A percentile compares a stretch with the other conserved stretches of the same genome.
phyloP scores from a whole-genome alignment of 2,888 invertebrate species.

The Troides oblongomaculatus region DNA sequence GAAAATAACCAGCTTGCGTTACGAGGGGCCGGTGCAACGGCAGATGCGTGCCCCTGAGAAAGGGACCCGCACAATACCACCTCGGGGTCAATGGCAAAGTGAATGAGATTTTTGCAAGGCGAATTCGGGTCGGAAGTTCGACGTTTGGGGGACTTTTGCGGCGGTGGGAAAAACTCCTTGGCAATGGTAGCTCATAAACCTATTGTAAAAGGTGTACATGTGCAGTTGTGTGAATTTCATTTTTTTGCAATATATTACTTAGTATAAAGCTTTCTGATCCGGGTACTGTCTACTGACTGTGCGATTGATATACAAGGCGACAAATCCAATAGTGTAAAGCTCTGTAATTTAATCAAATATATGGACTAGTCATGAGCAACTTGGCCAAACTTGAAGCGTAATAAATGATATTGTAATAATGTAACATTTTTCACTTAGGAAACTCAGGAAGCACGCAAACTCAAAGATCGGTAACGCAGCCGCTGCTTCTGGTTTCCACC shows the following conservation, averaged over 20 bases:
- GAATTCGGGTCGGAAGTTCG: constrained; percentile 37
- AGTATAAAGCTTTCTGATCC: not conserved
- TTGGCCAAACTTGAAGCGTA: too few relatives aligned
- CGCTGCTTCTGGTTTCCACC: too few relatives aligned
- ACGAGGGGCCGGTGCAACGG: constrained; percentile 54
- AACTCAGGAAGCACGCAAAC: too few relatives aligned
- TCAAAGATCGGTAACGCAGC: too few relatives aligned
- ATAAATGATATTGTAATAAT: too few relatives aligned
- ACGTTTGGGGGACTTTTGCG: constrained; percentile 38
- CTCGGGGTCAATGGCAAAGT: constrained; percentile 40
- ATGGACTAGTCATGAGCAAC: too few relatives aligned
- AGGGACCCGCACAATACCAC: constrained; percentile 42
- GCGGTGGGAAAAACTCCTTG: constrained; percentile 35
- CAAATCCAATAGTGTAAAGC: too few relatives aligned
- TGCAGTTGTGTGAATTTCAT: not conserved
- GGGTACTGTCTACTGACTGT: not conserved
- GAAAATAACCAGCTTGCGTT: constrained; percentile 44
- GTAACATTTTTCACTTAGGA: too few relatives aligned
- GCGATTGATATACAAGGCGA: too few relatives aligned
- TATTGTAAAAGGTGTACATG: constrained; percentile 25
- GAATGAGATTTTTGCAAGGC: constrained; percentile 39
- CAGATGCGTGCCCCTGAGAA: constrained; percentile 60
- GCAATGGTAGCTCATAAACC: constrained; percentile 7
- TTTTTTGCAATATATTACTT: not conserved
- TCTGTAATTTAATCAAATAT: too few relatives aligned